A percentile compares a stretch with the other conserved stretches of the same genome.
These are phyloP conservation scores for Porphyrio hochstetteri DNA, from an alignment of 2,113 vertebrate genomes.

Conservation along the genomic window DNA sequence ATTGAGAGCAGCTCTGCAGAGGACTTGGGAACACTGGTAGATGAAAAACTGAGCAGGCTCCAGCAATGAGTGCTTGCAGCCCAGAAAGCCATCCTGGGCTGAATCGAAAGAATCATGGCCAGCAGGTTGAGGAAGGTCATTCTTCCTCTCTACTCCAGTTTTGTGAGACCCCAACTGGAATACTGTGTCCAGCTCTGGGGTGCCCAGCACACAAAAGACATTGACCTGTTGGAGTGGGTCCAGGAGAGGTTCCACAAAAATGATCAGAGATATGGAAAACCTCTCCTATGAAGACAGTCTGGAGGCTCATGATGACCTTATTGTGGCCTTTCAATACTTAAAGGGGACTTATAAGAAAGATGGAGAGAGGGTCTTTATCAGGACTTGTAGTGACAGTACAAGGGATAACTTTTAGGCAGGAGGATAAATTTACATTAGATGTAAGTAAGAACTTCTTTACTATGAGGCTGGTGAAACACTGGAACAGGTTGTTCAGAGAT, in stretches of 20 bases:
- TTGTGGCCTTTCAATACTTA: not conserved
- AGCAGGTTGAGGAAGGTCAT: not conserved
- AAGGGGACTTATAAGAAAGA: not conserved
- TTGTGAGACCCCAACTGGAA: not conserved
- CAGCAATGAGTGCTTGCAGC: not conserved
- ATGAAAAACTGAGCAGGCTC: not conserved
- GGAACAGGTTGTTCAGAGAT: not conserved
- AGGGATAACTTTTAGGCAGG: not conserved
- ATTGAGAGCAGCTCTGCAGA: not conserved
- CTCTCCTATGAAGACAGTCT: not conserved
- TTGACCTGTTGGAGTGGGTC: accelerated
- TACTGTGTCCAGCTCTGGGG: no score
- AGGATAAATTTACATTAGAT: not conserved
- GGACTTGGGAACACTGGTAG: not conserved
- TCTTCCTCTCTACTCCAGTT: not conserved
- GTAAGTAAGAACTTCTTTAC: not conserved
- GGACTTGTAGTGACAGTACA: not conserved
- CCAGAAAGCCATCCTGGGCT: not conserved
- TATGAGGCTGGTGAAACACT: not conserved
- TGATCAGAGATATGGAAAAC: not conserved
- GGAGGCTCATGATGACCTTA: not conserved
- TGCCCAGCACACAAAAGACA: not conserved
- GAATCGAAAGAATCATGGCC: not conserved
- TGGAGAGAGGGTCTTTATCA: not conserved
- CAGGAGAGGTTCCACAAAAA: not conserved